A percentile compares a stretch with the other conserved stretches of the same genome.
These are phyloP conservation scores for Parotia lawesii DNA, from an alignment of 2,113 vertebrate genomes.

Conservation along the genomic window DNA sequence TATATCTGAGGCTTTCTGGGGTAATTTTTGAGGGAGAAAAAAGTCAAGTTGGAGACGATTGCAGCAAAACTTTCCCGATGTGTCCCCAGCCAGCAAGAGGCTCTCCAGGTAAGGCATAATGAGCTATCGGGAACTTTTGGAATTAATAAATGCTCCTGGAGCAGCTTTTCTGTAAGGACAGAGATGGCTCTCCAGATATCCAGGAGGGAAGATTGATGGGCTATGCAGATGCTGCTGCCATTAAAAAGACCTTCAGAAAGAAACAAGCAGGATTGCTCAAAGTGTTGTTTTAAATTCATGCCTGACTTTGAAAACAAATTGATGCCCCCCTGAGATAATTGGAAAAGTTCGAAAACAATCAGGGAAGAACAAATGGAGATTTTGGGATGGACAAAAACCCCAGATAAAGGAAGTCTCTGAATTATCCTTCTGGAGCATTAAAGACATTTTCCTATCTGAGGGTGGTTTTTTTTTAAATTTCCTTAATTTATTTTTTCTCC, in stretches of 20 bases:
- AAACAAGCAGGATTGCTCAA: not conserved
- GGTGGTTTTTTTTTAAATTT: not conserved
- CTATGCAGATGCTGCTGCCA: slow-evolving; percentile 33
- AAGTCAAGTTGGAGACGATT: not conserved
- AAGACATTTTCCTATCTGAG: not conserved
- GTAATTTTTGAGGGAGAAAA: not conserved
- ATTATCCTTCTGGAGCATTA: not conserved
- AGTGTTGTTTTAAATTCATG: slow-evolving; percentile 27
- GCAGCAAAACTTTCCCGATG: not conserved
- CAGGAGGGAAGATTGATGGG: slow-evolving; percentile 41
- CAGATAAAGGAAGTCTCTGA: not conserved
- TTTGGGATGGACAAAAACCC: not conserved
- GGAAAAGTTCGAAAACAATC: slow-evolving; percentile 34
- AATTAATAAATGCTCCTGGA: slow-evolving; percentile 38
- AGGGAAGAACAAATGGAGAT: not conserved
- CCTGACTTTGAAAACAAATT: slow-evolving; percentile 45
- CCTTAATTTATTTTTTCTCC: not conserved
- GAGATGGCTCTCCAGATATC: slow-evolving; percentile 38
- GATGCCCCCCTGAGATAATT: slow-evolving; percentile 42
- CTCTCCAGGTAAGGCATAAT: not conserved
- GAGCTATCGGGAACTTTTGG: slow-evolving; percentile 27
- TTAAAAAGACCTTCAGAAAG: slow-evolving; percentile 46
- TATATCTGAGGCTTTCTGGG: not conserved
- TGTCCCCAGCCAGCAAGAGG: not conserved
- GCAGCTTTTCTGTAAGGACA: not conserved